Percentiles rank a stretch among this genome's conserved stretches.
These are phyloP conservation scores for Rhinogobio ventralis DNA, from an alignment of 2,797 vertebrate genomes.

Conservation along the genomic window DNA sequence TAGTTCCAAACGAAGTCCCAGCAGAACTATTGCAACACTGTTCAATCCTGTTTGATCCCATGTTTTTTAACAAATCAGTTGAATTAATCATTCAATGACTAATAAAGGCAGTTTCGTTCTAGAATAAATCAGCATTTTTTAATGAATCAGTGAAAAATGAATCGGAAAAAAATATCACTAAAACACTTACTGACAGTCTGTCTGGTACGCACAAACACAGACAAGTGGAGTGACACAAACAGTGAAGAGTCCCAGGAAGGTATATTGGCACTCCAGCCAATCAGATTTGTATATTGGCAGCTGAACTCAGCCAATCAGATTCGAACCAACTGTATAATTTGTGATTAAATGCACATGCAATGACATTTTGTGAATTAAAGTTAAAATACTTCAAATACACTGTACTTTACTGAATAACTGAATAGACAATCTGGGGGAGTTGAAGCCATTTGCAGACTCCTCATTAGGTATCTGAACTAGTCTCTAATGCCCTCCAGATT, in stretches of 20 bases:
- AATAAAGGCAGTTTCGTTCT: neutral
- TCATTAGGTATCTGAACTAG: neutral
- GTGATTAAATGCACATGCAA: neutral
- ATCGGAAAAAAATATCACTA: neutral
- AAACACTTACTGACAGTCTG: too few species aligned
- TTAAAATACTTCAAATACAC: neutral
- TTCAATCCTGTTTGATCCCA: neutral
- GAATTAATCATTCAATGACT: neutral
- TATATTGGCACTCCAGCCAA: neutral
- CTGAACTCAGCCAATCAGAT: neutral
- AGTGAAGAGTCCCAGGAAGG: neutral
- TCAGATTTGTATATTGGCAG: neutral
- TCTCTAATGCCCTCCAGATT: conserved; percentile 23
- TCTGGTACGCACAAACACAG: neutral
- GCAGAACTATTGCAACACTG: neutral
- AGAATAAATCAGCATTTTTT: neutral
- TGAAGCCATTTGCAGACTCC: neutral
- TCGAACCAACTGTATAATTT: neutral
- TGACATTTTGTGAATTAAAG: neutral
- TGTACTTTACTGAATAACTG: neutral
- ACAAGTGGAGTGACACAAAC: neutral
- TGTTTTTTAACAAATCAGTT: neutral
- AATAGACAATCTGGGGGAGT: conserved; percentile 3
- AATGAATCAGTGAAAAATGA: neutral
- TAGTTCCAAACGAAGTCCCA: neutral